A percentile compares a stretch with the other conserved stretches of the same genome.
These are phyloP conservation scores for Bagarius yarrelli DNA, from an alignment of 2,113 vertebrate genomes.

Conservation along the genomic window DNA sequence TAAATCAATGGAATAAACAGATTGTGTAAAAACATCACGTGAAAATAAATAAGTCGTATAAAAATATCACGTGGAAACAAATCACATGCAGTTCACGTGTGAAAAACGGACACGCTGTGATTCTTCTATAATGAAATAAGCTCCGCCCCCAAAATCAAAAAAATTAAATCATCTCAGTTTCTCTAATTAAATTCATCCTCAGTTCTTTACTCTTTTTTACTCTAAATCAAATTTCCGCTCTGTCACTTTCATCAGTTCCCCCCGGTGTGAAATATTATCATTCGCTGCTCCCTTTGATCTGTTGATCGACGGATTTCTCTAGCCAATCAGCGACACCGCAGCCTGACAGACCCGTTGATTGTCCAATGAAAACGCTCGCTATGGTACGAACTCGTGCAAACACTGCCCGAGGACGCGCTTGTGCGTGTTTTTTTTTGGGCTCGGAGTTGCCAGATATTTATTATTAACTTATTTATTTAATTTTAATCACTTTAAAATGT, in stretches of 20 bases:
- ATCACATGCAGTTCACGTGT: neutral
- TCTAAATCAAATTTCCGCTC: neutral
- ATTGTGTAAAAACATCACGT: neutral
- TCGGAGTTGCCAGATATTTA: conserved; percentile 3
- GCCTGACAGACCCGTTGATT: neutral
- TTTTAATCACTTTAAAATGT: neutral
- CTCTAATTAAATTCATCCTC: neutral
- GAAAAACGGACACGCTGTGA: neutral
- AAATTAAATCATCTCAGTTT: too few species aligned
- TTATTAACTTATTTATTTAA: neutral
- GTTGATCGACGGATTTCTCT: neutral
- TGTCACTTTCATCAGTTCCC: neutral
- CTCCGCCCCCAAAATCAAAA: neutral
- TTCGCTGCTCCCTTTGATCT: neutral
- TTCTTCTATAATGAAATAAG: neutral
- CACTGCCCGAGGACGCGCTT: conserved; percentile 25
- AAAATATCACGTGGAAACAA: neutral
- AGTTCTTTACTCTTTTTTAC: neutral
- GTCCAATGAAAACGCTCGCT: conserved; percentile 40
- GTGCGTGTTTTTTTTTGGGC: neutral
- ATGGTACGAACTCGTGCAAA: conserved; percentile 21
- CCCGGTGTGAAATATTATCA: neutral
- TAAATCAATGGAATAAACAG: neutral
- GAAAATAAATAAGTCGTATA: neutral
- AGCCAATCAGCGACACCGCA: conserved; percentile 44